These are phyloP conservation scores for Tupaia chinensis DNA, from an alignment of 2,113 vertebrate genomes.

Conservation along the genomic window DNA sequence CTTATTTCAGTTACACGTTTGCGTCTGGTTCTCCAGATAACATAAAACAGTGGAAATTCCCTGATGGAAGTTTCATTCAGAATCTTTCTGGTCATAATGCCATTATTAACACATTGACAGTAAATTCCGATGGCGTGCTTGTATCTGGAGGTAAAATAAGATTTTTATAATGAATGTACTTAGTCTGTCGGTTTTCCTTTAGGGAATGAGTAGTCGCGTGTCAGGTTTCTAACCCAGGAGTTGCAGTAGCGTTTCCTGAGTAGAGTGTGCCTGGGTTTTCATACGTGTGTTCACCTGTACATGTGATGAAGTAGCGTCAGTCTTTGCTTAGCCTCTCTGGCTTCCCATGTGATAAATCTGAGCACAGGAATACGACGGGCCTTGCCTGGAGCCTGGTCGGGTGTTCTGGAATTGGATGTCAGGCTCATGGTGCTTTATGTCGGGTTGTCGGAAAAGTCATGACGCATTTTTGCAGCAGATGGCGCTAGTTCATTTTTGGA, in stretches of 20 bases:
- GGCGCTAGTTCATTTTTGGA: too few relatives aligned
- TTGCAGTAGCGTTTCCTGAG: not conserved
- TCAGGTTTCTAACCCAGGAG: not conserved
- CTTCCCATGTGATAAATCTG: not conserved
- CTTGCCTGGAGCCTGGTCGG: not conserved
- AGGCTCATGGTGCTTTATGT: not conserved
- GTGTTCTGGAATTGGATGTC: not conserved
- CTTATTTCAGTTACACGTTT: slow-evolving; percentile 94
- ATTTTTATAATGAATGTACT: slow-evolving; percentile 17
- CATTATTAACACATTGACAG: slow-evolving; percentile 97
- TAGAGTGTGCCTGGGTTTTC: not conserved
- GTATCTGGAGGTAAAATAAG: slow-evolving; percentile 95
- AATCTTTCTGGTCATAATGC: slow-evolving; percentile 99
- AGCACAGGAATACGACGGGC: not conserved
- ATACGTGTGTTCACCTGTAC: not conserved
- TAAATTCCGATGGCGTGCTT: slow-evolving; percentile 97
- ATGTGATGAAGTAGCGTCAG: not conserved
- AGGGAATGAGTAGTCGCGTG: not conserved
- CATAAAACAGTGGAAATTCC: slow-evolving; percentile 99
- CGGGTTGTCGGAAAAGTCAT: too few relatives aligned
- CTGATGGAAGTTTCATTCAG: slow-evolving; percentile 98
- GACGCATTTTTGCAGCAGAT: too few relatives aligned
- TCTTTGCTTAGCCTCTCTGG: not conserved
- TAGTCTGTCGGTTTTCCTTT: not conserved
- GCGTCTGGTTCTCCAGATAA: slow-evolving; percentile 99